Evolutionary conservation across 2,113 vertebrate species (phyloP).

Genomic region (Mirounga angustirostris): DNA sequence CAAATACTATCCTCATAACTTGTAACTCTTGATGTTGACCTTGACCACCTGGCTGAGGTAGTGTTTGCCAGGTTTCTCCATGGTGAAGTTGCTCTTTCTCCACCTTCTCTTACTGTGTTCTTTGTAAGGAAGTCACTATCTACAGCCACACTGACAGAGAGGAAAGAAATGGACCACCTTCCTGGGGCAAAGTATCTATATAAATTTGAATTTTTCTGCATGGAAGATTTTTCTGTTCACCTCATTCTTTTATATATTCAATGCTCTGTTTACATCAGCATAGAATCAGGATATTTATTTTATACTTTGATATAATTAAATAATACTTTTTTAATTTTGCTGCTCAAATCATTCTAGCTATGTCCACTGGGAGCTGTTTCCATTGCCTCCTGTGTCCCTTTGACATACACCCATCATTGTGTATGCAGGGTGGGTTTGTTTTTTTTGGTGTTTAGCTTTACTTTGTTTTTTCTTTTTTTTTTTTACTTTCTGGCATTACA

Average conservation of each 20-base stretch:
- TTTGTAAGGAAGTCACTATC: not conserved
- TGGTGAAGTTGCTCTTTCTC: not conserved
- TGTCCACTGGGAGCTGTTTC: not conserved
- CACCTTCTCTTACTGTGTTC: not conserved
- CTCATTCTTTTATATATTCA: not conserved
- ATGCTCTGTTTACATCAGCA: not conserved
- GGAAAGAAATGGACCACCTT: not conserved
- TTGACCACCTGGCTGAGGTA: not conserved
- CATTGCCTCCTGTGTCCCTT: not conserved
- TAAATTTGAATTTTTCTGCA: not conserved
- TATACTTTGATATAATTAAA: not conserved
- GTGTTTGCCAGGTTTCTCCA: not conserved
- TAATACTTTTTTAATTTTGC: not conserved
- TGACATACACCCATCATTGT: not conserved
- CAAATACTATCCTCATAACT: not conserved
- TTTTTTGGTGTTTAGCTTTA: not conserved
- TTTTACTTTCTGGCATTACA: not conserved
- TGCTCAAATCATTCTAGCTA: not conserved
- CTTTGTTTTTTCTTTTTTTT: not conserved
- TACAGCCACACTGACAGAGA: not conserved
- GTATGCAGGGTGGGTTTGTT: not conserved
- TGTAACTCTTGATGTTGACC: not conserved
- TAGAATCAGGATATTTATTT: not conserved
- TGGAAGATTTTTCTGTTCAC: not conserved
- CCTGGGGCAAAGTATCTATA: not conserved